Evolutionary conservation across 2,888 invertebrate species (phyloP).

Genomic region (Acrocyrtus sp.): DNA sequence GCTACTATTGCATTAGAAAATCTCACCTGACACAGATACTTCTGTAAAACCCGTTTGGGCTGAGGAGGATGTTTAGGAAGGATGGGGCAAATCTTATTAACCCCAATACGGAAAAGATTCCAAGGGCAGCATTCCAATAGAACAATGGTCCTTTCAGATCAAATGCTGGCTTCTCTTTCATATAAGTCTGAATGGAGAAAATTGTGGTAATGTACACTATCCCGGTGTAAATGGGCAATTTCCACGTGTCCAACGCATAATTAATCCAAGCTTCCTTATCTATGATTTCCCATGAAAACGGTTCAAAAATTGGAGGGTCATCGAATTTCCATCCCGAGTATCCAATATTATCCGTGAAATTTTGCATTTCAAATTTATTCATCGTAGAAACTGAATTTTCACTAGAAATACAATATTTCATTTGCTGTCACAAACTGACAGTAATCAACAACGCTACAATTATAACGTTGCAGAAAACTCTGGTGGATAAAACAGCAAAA

Average conservation of each 20-base stretch:
- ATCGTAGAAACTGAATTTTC: not conserved
- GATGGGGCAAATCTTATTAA: slow-evolving; percentile 55
- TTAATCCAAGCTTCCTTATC: slow-evolving; percentile 53
- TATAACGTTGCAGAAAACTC: no score
- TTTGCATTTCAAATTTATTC: slow-evolving; percentile 39
- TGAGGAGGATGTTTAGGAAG: slow-evolving; percentile 52
- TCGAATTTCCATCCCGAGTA: slow-evolving; percentile 51
- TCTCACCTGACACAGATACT: slow-evolving; percentile 59
- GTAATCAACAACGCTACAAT: no score
- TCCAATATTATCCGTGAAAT: slow-evolving; percentile 41
- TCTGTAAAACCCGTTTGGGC: slow-evolving; percentile 59
- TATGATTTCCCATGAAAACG: slow-evolving; percentile 48
- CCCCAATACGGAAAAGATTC: slow-evolving; percentile 51
- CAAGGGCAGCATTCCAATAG: slow-evolving; percentile 53
- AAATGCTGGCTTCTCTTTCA: slow-evolving; percentile 55
- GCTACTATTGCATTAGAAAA: slow-evolving; percentile 33
- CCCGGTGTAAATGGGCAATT: slow-evolving; percentile 51
- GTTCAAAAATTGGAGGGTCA: slow-evolving; percentile 47
- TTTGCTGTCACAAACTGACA: no score
- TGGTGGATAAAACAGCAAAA: no score
- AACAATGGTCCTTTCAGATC: slow-evolving; percentile 49
- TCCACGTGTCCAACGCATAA: slow-evolving; percentile 57
- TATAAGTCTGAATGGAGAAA: slow-evolving; percentile 53
- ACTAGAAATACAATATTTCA: not conserved
- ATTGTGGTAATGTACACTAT: slow-evolving; percentile 52